Percentiles rank a stretch among this genome's conserved stretches.
Evolutionary conservation across 2,888 invertebrate species (phyloP).

Genomic region (Yponomeuta sedellus): DNA sequence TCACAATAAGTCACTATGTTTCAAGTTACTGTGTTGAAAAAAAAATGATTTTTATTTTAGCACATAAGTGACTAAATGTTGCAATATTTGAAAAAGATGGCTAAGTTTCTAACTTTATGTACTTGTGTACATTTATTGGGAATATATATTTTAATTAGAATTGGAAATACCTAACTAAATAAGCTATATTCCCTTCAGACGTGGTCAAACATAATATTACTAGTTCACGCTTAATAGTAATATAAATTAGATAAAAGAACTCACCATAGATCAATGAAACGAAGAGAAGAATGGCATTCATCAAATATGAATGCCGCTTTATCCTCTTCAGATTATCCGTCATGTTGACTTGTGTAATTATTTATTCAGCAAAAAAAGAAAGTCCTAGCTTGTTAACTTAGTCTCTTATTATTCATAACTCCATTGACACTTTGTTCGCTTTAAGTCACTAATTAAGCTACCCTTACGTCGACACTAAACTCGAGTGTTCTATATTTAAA

Average conservation of each 20-base stretch:
- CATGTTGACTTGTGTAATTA: conserved; percentile 40
- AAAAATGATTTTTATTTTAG: no score
- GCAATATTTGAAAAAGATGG: no score
- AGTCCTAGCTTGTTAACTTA: conserved; percentile 28
- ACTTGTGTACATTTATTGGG: no score
- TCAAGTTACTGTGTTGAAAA: no score
- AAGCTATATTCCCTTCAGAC: no score
- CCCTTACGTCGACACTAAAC: conserved; percentile 20
- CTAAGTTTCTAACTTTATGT: no score
- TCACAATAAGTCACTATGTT: no score
- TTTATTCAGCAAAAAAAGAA: conserved; percentile 21
- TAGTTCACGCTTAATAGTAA: not conserved
- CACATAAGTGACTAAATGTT: no score
- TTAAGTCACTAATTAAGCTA: conserved; percentile 27
- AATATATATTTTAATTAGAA: no score
- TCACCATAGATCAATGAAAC: conserved; percentile 68
- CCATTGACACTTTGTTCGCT: conserved; percentile 48
- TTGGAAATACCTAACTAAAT: no score
- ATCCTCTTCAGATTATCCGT: conserved; percentile 53
- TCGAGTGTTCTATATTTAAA: conserved; percentile 28
- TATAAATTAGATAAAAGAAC: conserved; percentile 27
- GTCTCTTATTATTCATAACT: conserved; percentile 35
- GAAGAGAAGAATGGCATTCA: conserved; percentile 62
- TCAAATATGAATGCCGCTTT: conserved; percentile 56
- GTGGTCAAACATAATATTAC: no score